Evolutionary conservation across 2,888 invertebrate genomes (phyloP), one percentile per base, ranked within the genome.

Genomic region (Caenorhabditis virilis): DNA sequence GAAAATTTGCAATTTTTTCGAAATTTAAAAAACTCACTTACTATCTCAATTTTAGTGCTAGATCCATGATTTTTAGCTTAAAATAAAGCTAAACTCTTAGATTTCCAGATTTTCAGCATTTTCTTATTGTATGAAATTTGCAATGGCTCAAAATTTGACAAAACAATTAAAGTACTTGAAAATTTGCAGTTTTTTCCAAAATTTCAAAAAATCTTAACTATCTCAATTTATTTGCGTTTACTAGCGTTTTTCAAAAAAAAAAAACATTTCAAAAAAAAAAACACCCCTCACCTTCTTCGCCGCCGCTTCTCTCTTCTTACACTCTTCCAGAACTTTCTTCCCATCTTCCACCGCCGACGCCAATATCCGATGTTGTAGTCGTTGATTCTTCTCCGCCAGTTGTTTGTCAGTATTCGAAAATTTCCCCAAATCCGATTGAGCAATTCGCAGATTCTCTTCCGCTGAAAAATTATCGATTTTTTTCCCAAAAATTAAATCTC

Each of bases 11-110:
- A 15, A 6, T 11, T 30, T 30, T 30, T 30, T 30, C 13, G 6
- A 9, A 4, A n/a, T 53, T 83, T 82, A 79, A n/a, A 85, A 84
- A 84, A 83, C 84, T 1, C 84, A 84, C 22, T 16, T 36, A 47
- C 50, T 46, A 55, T n/a, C n/a, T n/a, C n/a, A n/a, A n/a, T n/a
- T n/a, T n/a, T n/a, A n/a, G n/a, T n/a, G n/a, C n/a, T n/a, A n/a
- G n/a, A n/a, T n/a, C n/a, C n/a, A n/a, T n/a, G n/a, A n/a, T n/a
- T n/a, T n/a, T n/a, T n/a, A n/a, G n/a, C n/a, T n/a, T n/a, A n/a
- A n/a, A n/a, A n/a, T n/a, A n/a, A n/a, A n/a, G n/a, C n/a, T n/a
- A n/a, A n/a, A n/a, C n/a, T n/a, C n/a, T n/a, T n/a, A n/a, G n/a
- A n/a, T n/a, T n/a, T n/a, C n/a, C n/a, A n/a, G n/a, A n/a, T n/a